Conservation (phyloP, 2,888 invertebrate genomes). For the Syritta pipiens region DNA sequence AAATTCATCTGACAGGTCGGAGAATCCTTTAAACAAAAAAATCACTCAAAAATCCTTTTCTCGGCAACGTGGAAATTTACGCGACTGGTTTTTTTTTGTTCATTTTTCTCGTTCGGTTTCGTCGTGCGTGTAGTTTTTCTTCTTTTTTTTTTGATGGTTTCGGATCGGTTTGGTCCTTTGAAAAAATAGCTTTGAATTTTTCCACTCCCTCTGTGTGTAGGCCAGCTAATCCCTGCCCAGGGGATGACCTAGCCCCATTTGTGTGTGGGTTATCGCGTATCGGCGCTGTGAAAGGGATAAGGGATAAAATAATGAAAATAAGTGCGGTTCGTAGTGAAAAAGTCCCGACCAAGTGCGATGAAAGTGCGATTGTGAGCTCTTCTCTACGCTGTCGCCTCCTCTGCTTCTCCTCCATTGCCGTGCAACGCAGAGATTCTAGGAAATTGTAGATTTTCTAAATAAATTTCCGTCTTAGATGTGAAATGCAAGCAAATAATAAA, state of each 20-base stretch:
- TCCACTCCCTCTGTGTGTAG: constrained; percentile 34
- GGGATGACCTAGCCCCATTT: constrained; percentile 62
- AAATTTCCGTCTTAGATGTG: constrained; percentile 67
- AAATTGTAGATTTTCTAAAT: constrained; percentile 40
- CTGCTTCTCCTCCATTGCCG: neutral
- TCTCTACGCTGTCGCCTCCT: neutral
- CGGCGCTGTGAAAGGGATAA: constrained; percentile 22
- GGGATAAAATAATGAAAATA: constrained; percentile 30
- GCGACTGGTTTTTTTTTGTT: neutral
- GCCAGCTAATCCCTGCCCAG: constrained; percentile 41
- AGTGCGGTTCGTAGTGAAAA: constrained; percentile 26
- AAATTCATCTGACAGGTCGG: neutral
- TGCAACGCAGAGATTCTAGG: constrained; percentile 17
- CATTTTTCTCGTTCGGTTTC: neutral
- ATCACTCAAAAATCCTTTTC: neutral
- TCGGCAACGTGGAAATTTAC: neutral
- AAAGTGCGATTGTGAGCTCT: constrained; percentile 48
- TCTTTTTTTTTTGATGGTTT: neutral
- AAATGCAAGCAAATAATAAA: constrained; percentile 71
- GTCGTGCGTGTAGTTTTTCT: neutral
- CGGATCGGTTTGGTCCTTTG: neutral
- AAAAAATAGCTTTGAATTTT: neutral
- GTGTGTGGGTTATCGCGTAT: constrained; percentile 40
- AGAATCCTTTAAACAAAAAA: neutral
- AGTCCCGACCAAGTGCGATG: constrained; percentile 12